Evolutionary conservation across 2,113 vertebrate species (phyloP).

Genomic region (Vidua macroura): DNA sequence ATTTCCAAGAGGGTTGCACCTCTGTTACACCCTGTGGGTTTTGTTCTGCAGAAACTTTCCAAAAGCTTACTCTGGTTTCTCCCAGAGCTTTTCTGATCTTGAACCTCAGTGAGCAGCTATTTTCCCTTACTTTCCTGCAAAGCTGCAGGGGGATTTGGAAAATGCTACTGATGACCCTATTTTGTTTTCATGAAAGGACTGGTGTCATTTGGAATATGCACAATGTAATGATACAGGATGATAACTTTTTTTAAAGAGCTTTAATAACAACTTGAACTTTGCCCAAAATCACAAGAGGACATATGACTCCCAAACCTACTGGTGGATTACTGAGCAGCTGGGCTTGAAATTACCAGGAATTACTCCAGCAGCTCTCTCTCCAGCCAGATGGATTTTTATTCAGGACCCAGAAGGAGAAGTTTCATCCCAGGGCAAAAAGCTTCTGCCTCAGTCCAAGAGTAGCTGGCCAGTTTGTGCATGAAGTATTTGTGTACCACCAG

Average conservation of each 20-base stretch:
- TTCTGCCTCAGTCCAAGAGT: not conserved
- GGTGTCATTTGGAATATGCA: not conserved
- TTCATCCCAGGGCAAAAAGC: not conserved
- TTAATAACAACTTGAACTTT: slow-evolving; percentile 24
- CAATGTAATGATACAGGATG: not conserved
- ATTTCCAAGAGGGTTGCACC: not conserved
- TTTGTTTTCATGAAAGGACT: not conserved
- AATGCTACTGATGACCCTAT: not conserved
- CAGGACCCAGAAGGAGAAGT: not conserved
- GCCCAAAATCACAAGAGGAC: not conserved
- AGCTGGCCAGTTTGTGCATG: not conserved
- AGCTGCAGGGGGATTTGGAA: not conserved
- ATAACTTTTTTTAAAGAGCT: not conserved
- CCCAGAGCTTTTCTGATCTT: not conserved
- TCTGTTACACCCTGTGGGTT: not conserved
- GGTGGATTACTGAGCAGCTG: slow-evolving; percentile 39
- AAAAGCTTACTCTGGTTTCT: not conserved
- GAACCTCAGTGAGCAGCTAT: not conserved
- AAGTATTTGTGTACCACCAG: not conserved
- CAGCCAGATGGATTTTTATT: slow-evolving; percentile 26
- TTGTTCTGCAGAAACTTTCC: slow-evolving; percentile 13
- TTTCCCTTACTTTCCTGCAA: not conserved
- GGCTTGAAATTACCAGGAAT: slow-evolving; percentile 2
- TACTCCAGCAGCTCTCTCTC: not conserved
- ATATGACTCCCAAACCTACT: not conserved